Base-by-base conservation (phyloP, 2,113 vertebrate genomes). In the Mormyrus iriodes region DNA sequence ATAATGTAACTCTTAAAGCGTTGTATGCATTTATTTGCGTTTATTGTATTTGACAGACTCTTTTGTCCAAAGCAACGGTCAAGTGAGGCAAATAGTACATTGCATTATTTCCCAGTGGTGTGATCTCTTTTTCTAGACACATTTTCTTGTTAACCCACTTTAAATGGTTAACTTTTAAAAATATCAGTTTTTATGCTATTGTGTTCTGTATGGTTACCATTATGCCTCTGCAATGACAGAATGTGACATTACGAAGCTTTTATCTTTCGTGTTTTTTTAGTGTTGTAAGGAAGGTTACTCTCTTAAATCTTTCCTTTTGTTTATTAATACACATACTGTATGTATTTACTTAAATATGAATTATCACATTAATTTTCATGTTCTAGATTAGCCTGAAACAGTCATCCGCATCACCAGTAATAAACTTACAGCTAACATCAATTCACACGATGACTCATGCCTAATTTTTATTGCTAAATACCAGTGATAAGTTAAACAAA, bases 401-500 rank as follows among this genome's bases (percentile, higher is more conserved):
- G 55, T 44, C 55, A 42, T 46, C 86, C 39, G 15, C 39, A 44
- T 65, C 19, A 3, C 35, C 31, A 35, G 85, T 86, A 86, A 86
- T 86, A 86, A 86, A 86, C 85, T 86, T 19, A 48, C 44, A 86
- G 51, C 85, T 86, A 53, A 27, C 51, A 86, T 55, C 86, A 87
- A 27, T 87, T 87, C 35, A 87, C 86, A n/a, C 19, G 10, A 87
- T 87, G 86, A 87, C 86, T 87, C 55, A 61, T n/a, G 52, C 7
- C 35, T 61, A 61, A 65, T 87, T 87, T 44, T 87, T 44, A 61
- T 42, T 61, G 55, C 53, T 65, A n/a, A 87, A 19, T 61, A 87
- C 53, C 55, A n/a, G 52, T n/a, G 86, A 87, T 39, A 87, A 87
- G 53, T 61, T 61, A n/a, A n/a, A n/a, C 21, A 65, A 46, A 31